These are phyloP conservation scores for Dreissena rostriformis DNA, from an alignment of 1,140 invertebrate species.

Conservation along the genomic window DNA sequence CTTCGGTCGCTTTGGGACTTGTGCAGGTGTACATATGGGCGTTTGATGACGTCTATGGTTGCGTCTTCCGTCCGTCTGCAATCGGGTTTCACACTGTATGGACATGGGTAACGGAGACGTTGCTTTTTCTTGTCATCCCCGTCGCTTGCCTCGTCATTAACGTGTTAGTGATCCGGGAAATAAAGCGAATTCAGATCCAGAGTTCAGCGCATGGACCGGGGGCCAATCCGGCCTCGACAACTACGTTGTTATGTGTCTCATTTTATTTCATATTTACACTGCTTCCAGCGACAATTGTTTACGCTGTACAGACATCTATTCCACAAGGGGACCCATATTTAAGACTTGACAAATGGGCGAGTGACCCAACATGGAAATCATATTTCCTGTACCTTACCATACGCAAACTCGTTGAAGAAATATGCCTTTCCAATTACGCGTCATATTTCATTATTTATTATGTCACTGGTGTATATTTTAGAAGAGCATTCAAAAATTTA, in stretches of 20 bases:
- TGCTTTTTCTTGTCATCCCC: slow-evolving; percentile 71
- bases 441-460: slow-evolving; percentile 76
- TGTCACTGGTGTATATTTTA: slow-evolving; percentile 73
- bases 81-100: slow-evolving; percentile 57
- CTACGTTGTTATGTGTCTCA: slow-evolving; percentile 73
- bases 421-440: slow-evolving; percentile 76
- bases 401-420: slow-evolving; percentile 70
- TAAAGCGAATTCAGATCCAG: slow-evolving; percentile 65
- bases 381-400: slow-evolving; percentile 68
- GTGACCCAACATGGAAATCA: slow-evolving; percentile 66
- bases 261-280: slow-evolving; percentile 75
- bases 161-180: slow-evolving; percentile 66
- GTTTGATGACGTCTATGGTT: not conserved
- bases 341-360: slow-evolving; percentile 54
- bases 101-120: slow-evolving; percentile 69
- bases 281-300: slow-evolving; percentile 71
- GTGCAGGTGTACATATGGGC: slow-evolving; percentile 58
- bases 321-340: slow-evolving; percentile 47
- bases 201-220: slow-evolving; percentile 43
- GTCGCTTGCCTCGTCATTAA: slow-evolving; percentile 72
- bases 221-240: slow-evolving; percentile 68
- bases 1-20: slow-evolving; percentile 39
- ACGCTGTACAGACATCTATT: slow-evolving; percentile 60
- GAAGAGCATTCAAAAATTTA: slow-evolving; percentile 8
- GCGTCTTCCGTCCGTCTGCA: not conserved